Evolutionary conservation across 2,888 invertebrate species (phyloP).

Genomic region (Endomychus coccineus): DNA sequence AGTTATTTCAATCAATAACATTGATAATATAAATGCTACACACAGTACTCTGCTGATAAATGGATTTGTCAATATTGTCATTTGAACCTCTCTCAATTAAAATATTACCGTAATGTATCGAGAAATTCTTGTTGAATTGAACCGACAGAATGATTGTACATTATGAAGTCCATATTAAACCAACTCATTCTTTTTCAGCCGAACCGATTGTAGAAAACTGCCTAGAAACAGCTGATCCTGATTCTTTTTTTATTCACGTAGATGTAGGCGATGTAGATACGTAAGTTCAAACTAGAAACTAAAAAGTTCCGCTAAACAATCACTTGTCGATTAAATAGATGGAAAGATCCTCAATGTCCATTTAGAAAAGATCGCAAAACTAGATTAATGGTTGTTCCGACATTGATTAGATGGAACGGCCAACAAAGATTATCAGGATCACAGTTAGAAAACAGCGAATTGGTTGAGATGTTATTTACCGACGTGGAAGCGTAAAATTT

Average conservation of each 20-base stretch:
- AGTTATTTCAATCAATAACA: too few relatives aligned
- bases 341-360: conserved; percentile 75
- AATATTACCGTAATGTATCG: too few relatives aligned
- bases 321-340: conserved; percentile 55
- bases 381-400: conserved; percentile 72
- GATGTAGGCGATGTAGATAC: conserved; percentile 68
- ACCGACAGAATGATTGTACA: too few relatives aligned
- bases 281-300: conserved; percentile 49
- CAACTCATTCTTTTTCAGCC: conserved; percentile 47
- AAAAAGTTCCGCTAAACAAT: too few relatives aligned
- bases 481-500: too few relatives aligned
- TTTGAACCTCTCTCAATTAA: too few relatives aligned
- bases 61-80: background rate
- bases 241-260: conserved; percentile 64
- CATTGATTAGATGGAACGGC: conserved; percentile 69
- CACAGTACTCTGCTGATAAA: too few relatives aligned
- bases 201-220: conserved; percentile 68
- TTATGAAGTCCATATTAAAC: background rate
- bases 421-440: conserved; percentile 73
- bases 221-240: conserved; percentile 53
- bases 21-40: too few relatives aligned
- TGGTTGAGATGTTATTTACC: conserved; percentile 73
- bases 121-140: too few relatives aligned
- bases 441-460: conserved; percentile 63
- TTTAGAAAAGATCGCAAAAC: conserved; percentile 71